phyloP scores from a whole-genome alignment of 2,113 vertebrate species.

The Morone chrysops region DNA sequence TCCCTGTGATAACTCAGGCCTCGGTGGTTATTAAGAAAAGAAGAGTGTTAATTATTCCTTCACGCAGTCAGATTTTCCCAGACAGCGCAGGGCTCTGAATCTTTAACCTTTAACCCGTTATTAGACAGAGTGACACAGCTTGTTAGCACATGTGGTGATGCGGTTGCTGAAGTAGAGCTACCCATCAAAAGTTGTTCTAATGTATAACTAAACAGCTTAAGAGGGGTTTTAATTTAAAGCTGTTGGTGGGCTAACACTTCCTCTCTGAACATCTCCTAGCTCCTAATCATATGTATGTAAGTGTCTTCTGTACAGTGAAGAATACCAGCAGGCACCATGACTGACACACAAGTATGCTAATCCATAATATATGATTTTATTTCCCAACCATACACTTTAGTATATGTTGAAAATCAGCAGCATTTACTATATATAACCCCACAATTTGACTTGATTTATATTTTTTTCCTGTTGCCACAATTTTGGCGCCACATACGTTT shows the following conservation, averaged over 20 bases:
- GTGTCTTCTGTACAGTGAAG: neutral
- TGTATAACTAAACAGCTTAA: slow-evolving; percentile 10
- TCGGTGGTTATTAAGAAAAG: neutral
- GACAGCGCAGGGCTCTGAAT: neutral
- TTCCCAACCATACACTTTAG: neutral
- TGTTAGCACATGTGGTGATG: neutral
- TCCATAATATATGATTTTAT: neutral
- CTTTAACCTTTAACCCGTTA: slow-evolving; percentile 3
- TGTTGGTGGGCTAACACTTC: slow-evolving; percentile 26
- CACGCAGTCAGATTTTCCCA: slow-evolving; percentile 30
- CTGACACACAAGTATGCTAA: slow-evolving; percentile 25
- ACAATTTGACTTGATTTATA: slow-evolving; percentile 12
- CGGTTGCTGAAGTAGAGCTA: neutral
- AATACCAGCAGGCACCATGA: slow-evolving; percentile 6
- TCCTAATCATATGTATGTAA: slow-evolving; percentile 18
- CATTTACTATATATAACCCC: slow-evolving; percentile 14
- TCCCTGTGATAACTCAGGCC: slow-evolving; percentile 6
- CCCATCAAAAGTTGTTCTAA: neutral
- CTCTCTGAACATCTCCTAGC: slow-evolving; percentile 8
- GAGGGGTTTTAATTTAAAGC: slow-evolving; percentile 41
- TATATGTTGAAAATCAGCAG: slow-evolving; percentile 15
- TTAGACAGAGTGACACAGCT: neutral
- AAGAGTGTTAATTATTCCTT: slow-evolving; percentile 6
- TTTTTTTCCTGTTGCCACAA: slow-evolving; percentile 26
- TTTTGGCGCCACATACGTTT: slow-evolving; percentile 11